phyloP scores from a whole-genome alignment of 2,113 vertebrate genomes.

The Manacus vitellinus region DNA sequence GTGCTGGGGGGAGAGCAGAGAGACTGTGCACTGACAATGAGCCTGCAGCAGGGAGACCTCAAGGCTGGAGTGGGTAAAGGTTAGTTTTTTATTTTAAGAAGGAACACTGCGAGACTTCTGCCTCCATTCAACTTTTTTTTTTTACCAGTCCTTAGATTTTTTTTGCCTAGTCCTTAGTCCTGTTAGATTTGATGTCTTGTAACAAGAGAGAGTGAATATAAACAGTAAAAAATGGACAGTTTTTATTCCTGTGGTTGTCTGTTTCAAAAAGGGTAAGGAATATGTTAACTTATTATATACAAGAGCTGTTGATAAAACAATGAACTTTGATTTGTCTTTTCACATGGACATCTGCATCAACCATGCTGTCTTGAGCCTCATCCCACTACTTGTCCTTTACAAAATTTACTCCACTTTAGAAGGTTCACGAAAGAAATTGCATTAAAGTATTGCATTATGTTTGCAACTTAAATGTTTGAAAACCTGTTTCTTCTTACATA shows the following conservation, averaged over 20 bases:
- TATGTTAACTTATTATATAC: background rate
- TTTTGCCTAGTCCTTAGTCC: background rate
- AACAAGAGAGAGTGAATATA: background rate
- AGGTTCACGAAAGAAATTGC: background rate
- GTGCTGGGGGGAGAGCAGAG: background rate
- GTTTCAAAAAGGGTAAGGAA: background rate
- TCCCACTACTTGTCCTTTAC: background rate
- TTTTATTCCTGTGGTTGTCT: background rate
- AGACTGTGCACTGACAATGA: background rate
- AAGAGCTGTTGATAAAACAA: background rate
- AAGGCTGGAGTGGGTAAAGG: background rate
- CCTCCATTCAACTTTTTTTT: background rate
- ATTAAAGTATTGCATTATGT: background rate
- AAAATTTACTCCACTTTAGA: background rate
- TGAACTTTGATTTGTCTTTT: background rate
- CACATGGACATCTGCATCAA: background rate
- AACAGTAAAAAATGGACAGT: background rate
- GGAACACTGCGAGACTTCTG: background rate
- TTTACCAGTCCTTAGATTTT: background rate
- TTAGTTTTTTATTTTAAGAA: background rate
- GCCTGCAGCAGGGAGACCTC: background rate
- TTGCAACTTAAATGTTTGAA: background rate
- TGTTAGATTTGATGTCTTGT: background rate
- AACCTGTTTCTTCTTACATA: background rate
- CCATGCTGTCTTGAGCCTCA: background rate